Evolutionary conservation across 2,888 invertebrate genomes (phyloP).

Genomic region (Notodonta ziczac): DNA sequence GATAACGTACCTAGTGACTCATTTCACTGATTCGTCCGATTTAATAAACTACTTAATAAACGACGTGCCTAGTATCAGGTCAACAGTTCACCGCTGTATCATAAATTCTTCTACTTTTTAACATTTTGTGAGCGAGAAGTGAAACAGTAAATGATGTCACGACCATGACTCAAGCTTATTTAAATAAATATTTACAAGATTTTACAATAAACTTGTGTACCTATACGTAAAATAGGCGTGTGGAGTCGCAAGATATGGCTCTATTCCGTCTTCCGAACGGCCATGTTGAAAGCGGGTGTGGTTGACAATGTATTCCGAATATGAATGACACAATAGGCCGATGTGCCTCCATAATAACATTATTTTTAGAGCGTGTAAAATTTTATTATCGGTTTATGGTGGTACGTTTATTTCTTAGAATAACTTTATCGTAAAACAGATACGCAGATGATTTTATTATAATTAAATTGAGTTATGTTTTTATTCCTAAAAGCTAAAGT

Average conservation of each 20-base stretch:
- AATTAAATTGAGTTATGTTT: not conserved
- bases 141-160: slow-evolving; percentile 80
- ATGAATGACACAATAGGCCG: slow-evolving; percentile 27
- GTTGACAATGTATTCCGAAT: slow-evolving; percentile 22
- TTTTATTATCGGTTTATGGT: slow-evolving; percentile 20
- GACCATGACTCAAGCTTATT: slow-evolving; percentile 70
- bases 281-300: slow-evolving; percentile 35
- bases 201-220: slow-evolving; percentile 56
- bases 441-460: too few relatives aligned
- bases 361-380: slow-evolving; percentile 22
- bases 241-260: slow-evolving; percentile 30
- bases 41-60: slow-evolving; percentile 58
- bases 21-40: slow-evolving; percentile 54
- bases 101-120: slow-evolving; percentile 76
- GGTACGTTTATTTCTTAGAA: slow-evolving; percentile 1
- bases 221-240: slow-evolving; percentile 36
- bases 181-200: slow-evolving; percentile 55
- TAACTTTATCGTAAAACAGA: not conserved
- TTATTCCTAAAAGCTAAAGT: not conserved
- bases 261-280: slow-evolving; percentile 38
- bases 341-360: slow-evolving; percentile 14
- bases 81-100: slow-evolving; percentile 77
- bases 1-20: slow-evolving; percentile 52
- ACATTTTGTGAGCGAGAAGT: slow-evolving; percentile 69
- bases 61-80: slow-evolving; percentile 69